Evolutionary conservation across 2,797 vertebrate species (phyloP).

Genomic region (Diceros bicornis): DNA sequence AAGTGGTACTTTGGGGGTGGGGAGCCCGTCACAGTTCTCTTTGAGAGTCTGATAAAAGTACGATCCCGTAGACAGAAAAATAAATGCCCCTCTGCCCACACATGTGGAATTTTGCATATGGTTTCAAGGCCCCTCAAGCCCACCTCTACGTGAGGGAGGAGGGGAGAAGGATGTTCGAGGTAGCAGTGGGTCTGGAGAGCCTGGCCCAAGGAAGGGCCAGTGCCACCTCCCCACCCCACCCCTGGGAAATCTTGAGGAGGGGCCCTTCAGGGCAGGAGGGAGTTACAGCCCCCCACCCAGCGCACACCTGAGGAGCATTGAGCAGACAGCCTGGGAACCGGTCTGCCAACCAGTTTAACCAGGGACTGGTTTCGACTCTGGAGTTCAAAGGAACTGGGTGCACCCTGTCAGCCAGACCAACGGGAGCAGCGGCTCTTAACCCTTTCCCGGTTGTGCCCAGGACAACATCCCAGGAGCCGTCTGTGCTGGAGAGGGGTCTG

Average conservation of each 20-base stretch:
- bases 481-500: background rate
- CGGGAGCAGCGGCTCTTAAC: constrained; percentile 77
- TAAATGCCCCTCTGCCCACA: background rate
- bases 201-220: background rate
- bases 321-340: constrained; percentile 80
- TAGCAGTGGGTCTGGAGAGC: background rate
- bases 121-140: background rate
- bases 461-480: background rate
- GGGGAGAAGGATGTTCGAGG: background rate
- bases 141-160: background rate
- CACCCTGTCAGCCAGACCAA: constrained; percentile 47
- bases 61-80: background rate
- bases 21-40: background rate
- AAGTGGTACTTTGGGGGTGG: background rate
- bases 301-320: background rate
- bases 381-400: constrained; percentile 80
- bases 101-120: background rate
- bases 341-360: constrained; percentile 85
- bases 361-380: constrained; percentile 82
- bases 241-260: background rate
- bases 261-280: background rate
- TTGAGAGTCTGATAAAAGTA: background rate
- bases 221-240: background rate
- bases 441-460: constrained; percentile 60
- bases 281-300: background rate